These are phyloP conservation scores for Meda fulgida DNA, from an alignment of 2,797 vertebrate genomes.

Conservation along the genomic window DNA sequence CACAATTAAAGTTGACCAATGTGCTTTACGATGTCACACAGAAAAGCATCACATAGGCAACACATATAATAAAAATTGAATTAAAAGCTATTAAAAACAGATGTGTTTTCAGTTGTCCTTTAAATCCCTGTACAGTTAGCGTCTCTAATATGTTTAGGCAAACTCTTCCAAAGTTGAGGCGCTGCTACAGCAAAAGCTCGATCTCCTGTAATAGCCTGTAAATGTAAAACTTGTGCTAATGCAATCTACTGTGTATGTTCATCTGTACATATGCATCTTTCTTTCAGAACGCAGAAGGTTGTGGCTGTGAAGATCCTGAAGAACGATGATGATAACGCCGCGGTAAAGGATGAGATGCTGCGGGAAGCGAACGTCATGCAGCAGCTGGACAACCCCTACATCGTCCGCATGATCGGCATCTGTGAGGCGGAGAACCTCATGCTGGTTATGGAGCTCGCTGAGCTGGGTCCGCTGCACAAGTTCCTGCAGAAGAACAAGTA, in stretches of 20 bases:
- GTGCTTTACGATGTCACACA: too few relatives aligned
- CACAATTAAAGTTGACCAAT: too few relatives aligned
- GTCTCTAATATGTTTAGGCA: too few relatives aligned
- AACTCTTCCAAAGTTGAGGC: too few relatives aligned
- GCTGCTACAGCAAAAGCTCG: too few relatives aligned
- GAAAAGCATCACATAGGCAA: too few relatives aligned
- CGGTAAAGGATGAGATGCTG: conserved; percentile 88
- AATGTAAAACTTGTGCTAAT: too few relatives aligned
- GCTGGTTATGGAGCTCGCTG: conserved; percentile 98
- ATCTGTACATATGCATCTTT: background rate
- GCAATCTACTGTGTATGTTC: background rate
- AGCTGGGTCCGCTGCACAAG: conserved; percentile 92
- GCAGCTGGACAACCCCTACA: conserved; percentile 96
- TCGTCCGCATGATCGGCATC: conserved; percentile 98
- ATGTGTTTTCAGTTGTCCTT: too few relatives aligned
- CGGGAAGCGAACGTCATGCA: conserved; percentile 95
- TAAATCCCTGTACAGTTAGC: too few relatives aligned
- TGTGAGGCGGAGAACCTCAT: conserved; percentile 95
- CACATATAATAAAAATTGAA: too few relatives aligned
- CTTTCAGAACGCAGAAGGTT: conserved; percentile 82
- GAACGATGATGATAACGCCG: conserved; percentile 85
- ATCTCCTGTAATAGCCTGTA: too few relatives aligned
- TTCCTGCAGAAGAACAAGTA: conserved; percentile 92
- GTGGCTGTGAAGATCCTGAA: conserved; percentile 97
- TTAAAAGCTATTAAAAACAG: too few relatives aligned